A percentile compares a stretch with the other conserved stretches of the same genome.
phyloP scores from a whole-genome alignment of 2,797 vertebrate genomes.

The Argya squamiceps region DNA sequence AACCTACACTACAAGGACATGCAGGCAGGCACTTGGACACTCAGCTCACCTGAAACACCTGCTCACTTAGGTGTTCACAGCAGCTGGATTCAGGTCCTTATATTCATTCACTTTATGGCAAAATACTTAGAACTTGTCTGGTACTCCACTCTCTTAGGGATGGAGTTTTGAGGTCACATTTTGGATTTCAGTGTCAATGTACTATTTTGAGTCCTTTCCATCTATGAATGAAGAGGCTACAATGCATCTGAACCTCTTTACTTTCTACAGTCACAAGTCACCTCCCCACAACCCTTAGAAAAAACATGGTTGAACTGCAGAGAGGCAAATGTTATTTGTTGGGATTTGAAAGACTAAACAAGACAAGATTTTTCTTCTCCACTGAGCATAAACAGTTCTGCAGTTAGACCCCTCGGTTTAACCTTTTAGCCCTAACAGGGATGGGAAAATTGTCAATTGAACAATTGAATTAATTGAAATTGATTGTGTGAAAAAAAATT shows the following conservation, averaged over 20 bases:
- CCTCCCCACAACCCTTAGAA: not conserved
- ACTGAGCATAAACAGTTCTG: not conserved
- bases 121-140: not conserved
- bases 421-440: not conserved
- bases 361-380: not conserved
- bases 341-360: not conserved
- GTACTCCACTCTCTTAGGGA: not conserved
- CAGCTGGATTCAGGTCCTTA: not conserved
- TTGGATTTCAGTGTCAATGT: not conserved
- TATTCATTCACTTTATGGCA: not conserved
- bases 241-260: not conserved
- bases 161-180: not conserved
- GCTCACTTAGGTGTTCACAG: not conserved
- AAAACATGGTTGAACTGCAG: not conserved
- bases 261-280: not conserved
- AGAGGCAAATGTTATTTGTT: not conserved
- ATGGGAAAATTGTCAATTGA: not conserved
- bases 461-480: constrained; percentile 27
- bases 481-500: not conserved
- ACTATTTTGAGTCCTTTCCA: not conserved
- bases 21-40: not conserved
- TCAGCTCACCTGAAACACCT: not conserved
- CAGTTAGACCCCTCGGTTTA: not conserved
- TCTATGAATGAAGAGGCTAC: not conserved
- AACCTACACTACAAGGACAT: not conserved